A percentile compares a stretch with the other conserved stretches of the same genome.
Evolutionary conservation across 2,113 vertebrate genomes (phyloP).

Genomic region (Speoplatyrhinus poulsoni): DNA sequence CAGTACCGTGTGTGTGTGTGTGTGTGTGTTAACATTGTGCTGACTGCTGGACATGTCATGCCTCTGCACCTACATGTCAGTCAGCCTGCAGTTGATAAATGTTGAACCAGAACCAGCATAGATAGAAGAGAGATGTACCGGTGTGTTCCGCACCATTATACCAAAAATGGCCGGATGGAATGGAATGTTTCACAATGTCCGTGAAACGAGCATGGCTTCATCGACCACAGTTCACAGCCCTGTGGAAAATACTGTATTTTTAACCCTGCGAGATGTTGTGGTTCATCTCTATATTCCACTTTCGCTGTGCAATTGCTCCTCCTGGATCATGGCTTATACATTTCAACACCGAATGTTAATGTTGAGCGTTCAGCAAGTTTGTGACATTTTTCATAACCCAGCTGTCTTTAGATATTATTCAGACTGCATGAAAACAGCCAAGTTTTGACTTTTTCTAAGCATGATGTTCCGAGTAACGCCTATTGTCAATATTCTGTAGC

Average conservation of each 20-base stretch:
- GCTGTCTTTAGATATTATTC: too few relatives aligned
- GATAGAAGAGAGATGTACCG: constrained; percentile 2
- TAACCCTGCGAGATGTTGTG: neutral
- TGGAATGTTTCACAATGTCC: neutral
- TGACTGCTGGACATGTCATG: constrained; percentile 53
- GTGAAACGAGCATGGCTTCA: neutral
- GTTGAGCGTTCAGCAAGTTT: too few relatives aligned
- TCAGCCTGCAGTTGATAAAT: constrained; percentile 37
- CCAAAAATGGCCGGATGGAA: neutral
- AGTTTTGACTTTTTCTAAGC: too few relatives aligned
- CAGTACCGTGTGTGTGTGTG: neutral
- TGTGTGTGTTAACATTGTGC: constrained; percentile 54
- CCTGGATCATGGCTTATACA: neutral
- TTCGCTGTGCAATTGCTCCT: neutral
- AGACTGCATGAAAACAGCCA: too few relatives aligned
- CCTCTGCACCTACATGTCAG: constrained; percentile 25
- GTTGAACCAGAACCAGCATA: constrained; percentile 23
- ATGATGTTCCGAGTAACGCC: too few relatives aligned
- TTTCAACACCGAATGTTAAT: too few relatives aligned
- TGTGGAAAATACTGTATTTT: neutral
- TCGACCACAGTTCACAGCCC: neutral
- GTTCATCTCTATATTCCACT: constrained; percentile 5
- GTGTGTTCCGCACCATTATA: neutral
- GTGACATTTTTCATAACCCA: too few relatives aligned
- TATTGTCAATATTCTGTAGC: too few relatives aligned